Conservation (phyloP, 2,113 vertebrate species). For the Hoplias malabaricus region DNA sequence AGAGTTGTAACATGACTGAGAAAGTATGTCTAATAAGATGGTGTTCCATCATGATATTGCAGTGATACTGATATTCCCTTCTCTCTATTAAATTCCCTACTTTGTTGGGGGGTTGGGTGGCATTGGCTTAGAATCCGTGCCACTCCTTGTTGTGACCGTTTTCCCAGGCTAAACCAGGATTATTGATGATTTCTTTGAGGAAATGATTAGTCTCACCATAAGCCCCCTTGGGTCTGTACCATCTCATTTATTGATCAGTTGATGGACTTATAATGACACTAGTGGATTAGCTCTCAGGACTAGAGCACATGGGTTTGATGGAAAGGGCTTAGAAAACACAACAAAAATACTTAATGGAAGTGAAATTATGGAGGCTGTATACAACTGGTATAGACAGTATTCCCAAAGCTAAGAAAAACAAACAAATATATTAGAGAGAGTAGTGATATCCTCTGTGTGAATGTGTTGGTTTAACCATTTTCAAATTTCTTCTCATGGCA, state of each 20-base stretch:
- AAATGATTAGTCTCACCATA: slow-evolving; percentile 16
- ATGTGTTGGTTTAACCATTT: too few species aligned
- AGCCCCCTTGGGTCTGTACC: neutral
- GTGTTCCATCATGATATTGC: neutral
- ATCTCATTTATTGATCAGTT: slow-evolving; percentile 45
- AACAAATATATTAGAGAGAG: too few species aligned
- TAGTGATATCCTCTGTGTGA: too few species aligned
- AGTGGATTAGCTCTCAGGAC: slow-evolving; percentile 32
- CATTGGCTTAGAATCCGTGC: neutral
- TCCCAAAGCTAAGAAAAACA: too few species aligned
- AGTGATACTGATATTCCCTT: neutral
- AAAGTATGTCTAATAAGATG: too few species aligned
- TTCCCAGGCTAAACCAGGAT: neutral
- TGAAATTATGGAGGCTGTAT: too few species aligned
- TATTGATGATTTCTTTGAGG: slow-evolving; percentile 23
- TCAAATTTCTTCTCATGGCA: too few species aligned
- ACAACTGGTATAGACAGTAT: too few species aligned
- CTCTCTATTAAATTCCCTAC: neutral
- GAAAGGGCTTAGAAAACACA: too few species aligned
- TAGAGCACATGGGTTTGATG: slow-evolving; percentile 23
- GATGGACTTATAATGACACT: slow-evolving; percentile 36
- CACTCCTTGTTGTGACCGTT: neutral
- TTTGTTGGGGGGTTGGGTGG: too few species aligned
- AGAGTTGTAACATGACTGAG: too few species aligned
- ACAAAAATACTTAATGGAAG: too few species aligned